Base-by-base conservation (phyloP, 2,888 invertebrate genomes). In the Pogonocherus hispidulus region DNA sequence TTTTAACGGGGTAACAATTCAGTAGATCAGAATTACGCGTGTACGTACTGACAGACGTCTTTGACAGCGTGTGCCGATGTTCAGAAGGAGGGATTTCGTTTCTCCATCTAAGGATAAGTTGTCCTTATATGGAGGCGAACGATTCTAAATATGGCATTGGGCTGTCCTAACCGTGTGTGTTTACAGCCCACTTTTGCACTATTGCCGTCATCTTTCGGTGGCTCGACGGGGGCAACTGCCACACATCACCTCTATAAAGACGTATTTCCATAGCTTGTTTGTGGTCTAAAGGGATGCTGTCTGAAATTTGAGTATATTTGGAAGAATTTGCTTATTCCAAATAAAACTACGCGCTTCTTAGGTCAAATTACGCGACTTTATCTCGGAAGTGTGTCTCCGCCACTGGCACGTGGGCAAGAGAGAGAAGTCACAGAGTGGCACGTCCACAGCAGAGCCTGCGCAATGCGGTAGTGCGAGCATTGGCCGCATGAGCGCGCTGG, bases 81-180 rank as follows among this genome's bases (percentile, higher is more conserved):
- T 60, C 66, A 69, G 84, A 83, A 90, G 91, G 92, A 91, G 91
- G 92, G 92, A 91, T 92, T 90, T 90, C 89, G 89, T 90, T 90
- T 91, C 89, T 88, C 92, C 92, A 90, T 92, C 91, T 91, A 91
- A 90, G 92, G 91, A 88, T 89, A 90, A 89, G 89, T 90, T 89
- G 90, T 88, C 93, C 93, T 90, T 92, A 92, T 92, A 93, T 90
- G 93, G 93, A 88, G 91, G 88, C 90, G 90, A 88, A 88, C 89
- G 90, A 88, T 90, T 91, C 93, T 92, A 92, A 93, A 93, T 92
- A 93, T 91, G 93, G 93, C 89, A 89, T 89, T 90, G 90, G 91
- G 90, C 91, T 89, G 90, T 89, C 89, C 89, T 86, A 87, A 79
- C 78, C 81, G 83, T 81, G 83, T 81, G 79, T 85, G 84, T 85